Evolutionary conservation across 2,113 vertebrate genomes (phyloP), one percentile per base, ranked within the genome.

Genomic region (Chlorocebus sabaeus): DNA sequence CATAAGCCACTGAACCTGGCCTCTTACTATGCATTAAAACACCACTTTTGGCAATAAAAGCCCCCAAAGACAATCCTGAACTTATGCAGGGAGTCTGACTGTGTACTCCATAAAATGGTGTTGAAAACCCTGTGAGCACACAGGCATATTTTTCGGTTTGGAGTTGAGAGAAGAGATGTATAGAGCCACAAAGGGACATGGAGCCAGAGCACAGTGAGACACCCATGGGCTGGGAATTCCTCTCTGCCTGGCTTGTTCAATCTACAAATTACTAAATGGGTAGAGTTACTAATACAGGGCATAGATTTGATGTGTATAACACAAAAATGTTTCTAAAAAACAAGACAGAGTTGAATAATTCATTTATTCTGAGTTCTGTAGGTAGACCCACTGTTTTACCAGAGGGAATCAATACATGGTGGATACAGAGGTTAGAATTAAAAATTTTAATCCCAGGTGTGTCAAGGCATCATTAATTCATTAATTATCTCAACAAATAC

Each of bases 291-390:
- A 67, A 82, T 6, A 61, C 3, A n/a, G 11, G 45, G 11, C 2
- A 8, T 14, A 18, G 18, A 11, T 70, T 95, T 22, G 67, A 57
- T 81, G 14, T 43, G 3, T 45, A 17, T 80, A 25, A 64, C 35
- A 45, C 48, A 76, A 57, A 82, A 38, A 83, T 32, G 32, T 80
- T 70, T 95, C 81, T 87, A 48, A 79, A 27, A 48, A 70, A 9
- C 13, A 89, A 55, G 86, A 73, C 27, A 50, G 17, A 76, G 4
- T 43, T 87, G 55, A 75, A 23, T 80, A 48, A 59, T 94, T 72
- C 5, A 32, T 83, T 84, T 89, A 14, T 89, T 95, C 40, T 87
- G 55, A 79, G 80, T 95, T 97, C 50, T 85, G 22, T 23, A 84
- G 50, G 6, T 86, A 43, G 20, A 50, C 8, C 23, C 8, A 57